A percentile compares a stretch with the other conserved stretches of the same genome.
Conservation (phyloP, 30 jellyfish, hydroid and myxozoan species). For the Sanderia malayensis region DNA sequence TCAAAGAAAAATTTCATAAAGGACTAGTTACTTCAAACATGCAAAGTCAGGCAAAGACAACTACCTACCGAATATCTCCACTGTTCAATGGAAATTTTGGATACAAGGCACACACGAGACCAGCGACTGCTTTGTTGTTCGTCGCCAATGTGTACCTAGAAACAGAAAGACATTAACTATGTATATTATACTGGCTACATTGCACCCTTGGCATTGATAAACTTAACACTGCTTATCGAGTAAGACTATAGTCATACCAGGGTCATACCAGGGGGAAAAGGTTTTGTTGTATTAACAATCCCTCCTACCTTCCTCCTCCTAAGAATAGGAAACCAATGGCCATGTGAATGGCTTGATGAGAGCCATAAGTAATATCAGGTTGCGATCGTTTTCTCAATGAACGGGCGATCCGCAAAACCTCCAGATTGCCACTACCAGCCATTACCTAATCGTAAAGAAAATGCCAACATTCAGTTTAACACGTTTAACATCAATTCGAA, state of each 20-base stretch:
- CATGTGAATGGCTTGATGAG: constrained; percentile 90
- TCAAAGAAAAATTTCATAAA: too few relatives aligned
- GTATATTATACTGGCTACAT: too few relatives aligned
- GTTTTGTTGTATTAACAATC: background rate
- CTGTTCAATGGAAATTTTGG: constrained; percentile 88
- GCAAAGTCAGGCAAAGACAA: too few relatives aligned
- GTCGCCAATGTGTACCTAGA: constrained; percentile 83
- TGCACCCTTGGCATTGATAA: too few relatives aligned
- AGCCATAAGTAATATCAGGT: constrained; percentile 80
- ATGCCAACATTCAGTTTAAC: background rate
- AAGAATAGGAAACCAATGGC: constrained; percentile 93
- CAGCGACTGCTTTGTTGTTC: constrained; percentile 79
- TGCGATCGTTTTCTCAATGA: constrained; percentile 67
- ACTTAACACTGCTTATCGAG: too few relatives aligned
- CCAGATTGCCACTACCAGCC: constrained; percentile 95
- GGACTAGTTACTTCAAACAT: too few relatives aligned
- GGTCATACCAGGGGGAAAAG: background rate
- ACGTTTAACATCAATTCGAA: too few relatives aligned
- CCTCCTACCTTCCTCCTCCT: constrained; percentile 94
- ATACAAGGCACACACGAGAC: constrained; percentile 74
- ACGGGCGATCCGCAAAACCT: constrained; percentile 83
- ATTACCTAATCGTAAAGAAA: constrained; percentile 54
- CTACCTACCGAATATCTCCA: constrained; percentile 71
- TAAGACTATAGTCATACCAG: too few relatives aligned
- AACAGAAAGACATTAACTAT: too few relatives aligned